phyloP scores from a whole-genome alignment of 2,113 vertebrate genomes.

The Lepisosteus oculatus region DNA sequence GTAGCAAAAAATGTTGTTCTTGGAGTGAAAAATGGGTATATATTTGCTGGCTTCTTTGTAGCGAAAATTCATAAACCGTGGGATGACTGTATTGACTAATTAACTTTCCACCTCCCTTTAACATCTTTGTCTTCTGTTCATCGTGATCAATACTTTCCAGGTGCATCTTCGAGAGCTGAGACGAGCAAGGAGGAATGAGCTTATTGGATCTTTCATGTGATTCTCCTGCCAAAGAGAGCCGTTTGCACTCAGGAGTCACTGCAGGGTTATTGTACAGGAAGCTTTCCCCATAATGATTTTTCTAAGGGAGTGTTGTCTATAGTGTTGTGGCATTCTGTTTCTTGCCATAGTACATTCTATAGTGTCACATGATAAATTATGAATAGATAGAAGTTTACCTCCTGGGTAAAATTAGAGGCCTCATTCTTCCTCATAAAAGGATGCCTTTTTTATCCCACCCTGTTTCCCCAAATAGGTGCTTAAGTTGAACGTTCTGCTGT shows the following conservation, averaged over 20 bases:
- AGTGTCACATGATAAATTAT: not conserved
- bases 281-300: not conserved
- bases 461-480: not conserved
- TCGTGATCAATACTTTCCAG: constrained; percentile 30
- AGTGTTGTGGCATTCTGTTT: not conserved
- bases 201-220: not conserved
- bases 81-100: too few species aligned
- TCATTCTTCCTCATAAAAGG: not conserved
- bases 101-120: too few species aligned
- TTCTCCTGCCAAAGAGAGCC: constrained; percentile 11
- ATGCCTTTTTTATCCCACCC: not conserved
- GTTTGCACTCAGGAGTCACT: constrained; percentile 8
- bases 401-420: not conserved
- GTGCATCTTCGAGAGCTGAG: constrained; percentile 21
- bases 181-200: constrained; percentile 19
- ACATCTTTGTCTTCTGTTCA: too few species aligned
- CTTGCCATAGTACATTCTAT: not conserved
- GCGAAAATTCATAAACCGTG: too few species aligned
- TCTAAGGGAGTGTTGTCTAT: not conserved
- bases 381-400: not conserved
- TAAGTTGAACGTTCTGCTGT: constrained; percentile 9
- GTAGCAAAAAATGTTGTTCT: too few species aligned
- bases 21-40: too few species aligned
- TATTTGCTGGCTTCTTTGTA: too few species aligned
- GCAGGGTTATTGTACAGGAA: not conserved